Percentiles rank a stretch among this genome's conserved stretches.
phyloP scores from a whole-genome alignment of 2,797 vertebrate genomes.

The Hozukius guyotensis region DNA sequence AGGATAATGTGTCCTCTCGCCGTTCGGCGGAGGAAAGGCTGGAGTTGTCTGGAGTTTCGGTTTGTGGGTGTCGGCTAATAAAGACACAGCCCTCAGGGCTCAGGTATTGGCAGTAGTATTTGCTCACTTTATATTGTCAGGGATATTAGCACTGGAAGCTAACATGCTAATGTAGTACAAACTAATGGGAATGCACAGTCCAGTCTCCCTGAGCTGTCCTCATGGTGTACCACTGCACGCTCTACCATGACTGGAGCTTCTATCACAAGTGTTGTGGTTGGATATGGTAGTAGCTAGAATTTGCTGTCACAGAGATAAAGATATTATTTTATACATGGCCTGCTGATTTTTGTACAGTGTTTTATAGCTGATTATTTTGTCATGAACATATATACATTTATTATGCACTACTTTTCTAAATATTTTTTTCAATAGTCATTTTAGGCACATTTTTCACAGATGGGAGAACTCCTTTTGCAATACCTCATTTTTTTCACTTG shows the following conservation, averaged over 20 bases:
- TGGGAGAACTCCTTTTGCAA: slow-evolving; percentile 99
- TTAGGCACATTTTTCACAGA: slow-evolving; percentile 99
- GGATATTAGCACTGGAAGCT: slow-evolving; percentile 97
- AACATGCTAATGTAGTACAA: slow-evolving; percentile 93
- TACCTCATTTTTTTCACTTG: slow-evolving; percentile 99
- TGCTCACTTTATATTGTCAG: slow-evolving; percentile 95
- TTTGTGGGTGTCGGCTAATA: slow-evolving; percentile 75
- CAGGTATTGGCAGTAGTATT: slow-evolving; percentile 89
- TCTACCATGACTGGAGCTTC: slow-evolving; percentile 90
- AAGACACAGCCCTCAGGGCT: slow-evolving; percentile 83
- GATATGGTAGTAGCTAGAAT: slow-evolving; percentile 94
- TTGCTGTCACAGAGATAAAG: slow-evolving; percentile 97
- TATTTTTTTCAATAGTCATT: slow-evolving; percentile 99
- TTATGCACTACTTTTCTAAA: slow-evolving; percentile 99
- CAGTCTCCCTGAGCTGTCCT: slow-evolving; percentile 89
- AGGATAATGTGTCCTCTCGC: slow-evolving; percentile 67
- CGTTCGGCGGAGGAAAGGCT: slow-evolving; percentile 47
- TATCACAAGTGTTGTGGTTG: slow-evolving; percentile 94
- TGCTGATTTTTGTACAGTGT: slow-evolving; percentile 99
- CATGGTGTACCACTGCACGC: slow-evolving; percentile 96
- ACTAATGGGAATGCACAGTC: slow-evolving; percentile 89
- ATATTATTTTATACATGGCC: slow-evolving; percentile 99
- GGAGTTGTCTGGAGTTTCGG: slow-evolving; percentile 63
- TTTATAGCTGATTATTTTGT: slow-evolving; percentile 99
- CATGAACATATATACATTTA: slow-evolving; percentile 99